These are phyloP conservation scores for Oegoconia quadripuncta DNA, from an alignment of 2,888 invertebrate genomes.

Conservation along the genomic window DNA sequence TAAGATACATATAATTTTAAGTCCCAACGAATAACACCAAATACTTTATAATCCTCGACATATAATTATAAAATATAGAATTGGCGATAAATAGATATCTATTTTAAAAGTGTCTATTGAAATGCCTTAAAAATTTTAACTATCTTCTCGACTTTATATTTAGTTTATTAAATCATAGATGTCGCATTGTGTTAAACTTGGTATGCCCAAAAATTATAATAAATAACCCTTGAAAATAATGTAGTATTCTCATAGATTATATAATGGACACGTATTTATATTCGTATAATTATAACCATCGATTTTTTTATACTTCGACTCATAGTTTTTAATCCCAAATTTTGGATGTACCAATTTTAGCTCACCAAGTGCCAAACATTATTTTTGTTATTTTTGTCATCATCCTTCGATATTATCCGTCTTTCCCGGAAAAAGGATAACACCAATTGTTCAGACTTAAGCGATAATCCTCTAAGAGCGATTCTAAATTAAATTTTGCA, in stretches of 20 bases:
- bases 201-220: conserved; percentile 24
- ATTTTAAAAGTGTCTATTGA: conserved; percentile 26
- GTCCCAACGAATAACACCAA: conserved; percentile 62
- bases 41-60: conserved; percentile 46
- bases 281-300: too few relatives aligned
- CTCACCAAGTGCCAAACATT: conserved; percentile 47
- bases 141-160: conserved; percentile 19
- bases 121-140: conserved; percentile 34
- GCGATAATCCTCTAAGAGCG: conserved; percentile 57
- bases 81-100: conserved; percentile 33
- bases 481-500: conserved; percentile 54
- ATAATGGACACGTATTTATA: too few relatives aligned
- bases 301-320: too few relatives aligned
- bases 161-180: conserved; percentile 19
- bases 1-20: conserved; percentile 54
- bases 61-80: conserved; percentile 34
- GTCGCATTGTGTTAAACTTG: conserved; percentile 40
- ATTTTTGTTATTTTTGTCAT: conserved; percentile 22
- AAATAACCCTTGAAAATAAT: neutral
- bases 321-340: too few relatives aligned
- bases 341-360: conserved; percentile 35
- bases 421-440: conserved; percentile 55
- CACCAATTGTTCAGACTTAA: conserved; percentile 66
- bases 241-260: too few relatives aligned
- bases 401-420: conserved; percentile 39